Evolutionary conservation across 2,797 vertebrate species (phyloP).

Genomic region (Lepilemur ruficaudatus): DNA sequence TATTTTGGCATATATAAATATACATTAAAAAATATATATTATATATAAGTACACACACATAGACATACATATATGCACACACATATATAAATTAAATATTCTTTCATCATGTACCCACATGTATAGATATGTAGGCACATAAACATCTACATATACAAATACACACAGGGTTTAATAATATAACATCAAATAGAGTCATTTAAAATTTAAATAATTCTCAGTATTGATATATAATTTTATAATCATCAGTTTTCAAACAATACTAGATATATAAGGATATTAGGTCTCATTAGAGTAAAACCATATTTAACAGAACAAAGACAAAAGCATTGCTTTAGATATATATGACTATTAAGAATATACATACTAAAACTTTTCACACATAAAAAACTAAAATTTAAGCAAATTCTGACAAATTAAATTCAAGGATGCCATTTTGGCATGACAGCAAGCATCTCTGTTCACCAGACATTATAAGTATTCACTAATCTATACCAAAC

Average conservation of each 20-base stretch:
- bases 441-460: not conserved
- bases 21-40: not conserved
- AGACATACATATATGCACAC: fast-evolving
- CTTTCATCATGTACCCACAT: not conserved
- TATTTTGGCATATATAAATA: not conserved
- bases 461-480: not conserved
- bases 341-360: not conserved
- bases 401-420: not conserved
- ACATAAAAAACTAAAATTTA: not conserved
- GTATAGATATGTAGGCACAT: not conserved
- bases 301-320: not conserved
- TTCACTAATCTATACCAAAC: not conserved
- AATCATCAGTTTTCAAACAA: not conserved
- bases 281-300: not conserved
- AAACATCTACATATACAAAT: not conserved
- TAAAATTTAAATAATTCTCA: not conserved
- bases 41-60: not conserved
- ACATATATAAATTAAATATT: not conserved
- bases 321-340: not conserved
- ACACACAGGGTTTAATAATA: not conserved
- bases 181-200: not conserved
- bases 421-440: not conserved
- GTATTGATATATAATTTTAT: not conserved
- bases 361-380: not conserved
- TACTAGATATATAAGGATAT: not conserved